A percentile compares a stretch with the other conserved stretches of the same genome.
phyloP scores from a whole-genome alignment of 2,113 vertebrate species.

The Trichechus manatus region DNA sequence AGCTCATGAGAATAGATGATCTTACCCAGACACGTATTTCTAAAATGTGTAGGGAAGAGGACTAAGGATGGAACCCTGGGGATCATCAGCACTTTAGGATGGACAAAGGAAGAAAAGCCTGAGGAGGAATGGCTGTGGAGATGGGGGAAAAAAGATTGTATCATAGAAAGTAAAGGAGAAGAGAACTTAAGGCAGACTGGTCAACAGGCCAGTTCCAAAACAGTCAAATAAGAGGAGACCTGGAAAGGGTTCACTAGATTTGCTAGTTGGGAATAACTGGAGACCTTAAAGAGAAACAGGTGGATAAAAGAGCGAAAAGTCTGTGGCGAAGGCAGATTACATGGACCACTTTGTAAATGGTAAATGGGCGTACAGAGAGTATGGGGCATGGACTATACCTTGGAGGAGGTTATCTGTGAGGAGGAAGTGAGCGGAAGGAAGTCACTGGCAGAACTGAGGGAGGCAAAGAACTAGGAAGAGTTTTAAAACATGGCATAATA shows the following conservation, averaged over 20 bases:
- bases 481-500: not conserved
- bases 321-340: not conserved
- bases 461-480: not conserved
- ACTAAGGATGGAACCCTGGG: not conserved
- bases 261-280: not conserved
- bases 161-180: not conserved
- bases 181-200: not conserved
- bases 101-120: not conserved
- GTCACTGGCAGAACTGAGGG: not conserved
- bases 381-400: too few relatives aligned
- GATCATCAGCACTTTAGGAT: not conserved
- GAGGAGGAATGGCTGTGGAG: not conserved
- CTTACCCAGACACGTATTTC: not conserved
- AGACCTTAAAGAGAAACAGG: not conserved
- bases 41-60: not conserved
- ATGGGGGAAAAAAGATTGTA: not conserved
- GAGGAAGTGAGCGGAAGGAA: not conserved
- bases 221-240: not conserved
- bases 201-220: not conserved
- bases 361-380: not conserved
- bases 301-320: not conserved
- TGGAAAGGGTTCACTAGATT: not conserved
- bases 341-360: not conserved
- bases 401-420: not conserved
- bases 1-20: not conserved